Conservation (phyloP, 2,888 invertebrate species). For the Napeogenes sylphis region DNA sequence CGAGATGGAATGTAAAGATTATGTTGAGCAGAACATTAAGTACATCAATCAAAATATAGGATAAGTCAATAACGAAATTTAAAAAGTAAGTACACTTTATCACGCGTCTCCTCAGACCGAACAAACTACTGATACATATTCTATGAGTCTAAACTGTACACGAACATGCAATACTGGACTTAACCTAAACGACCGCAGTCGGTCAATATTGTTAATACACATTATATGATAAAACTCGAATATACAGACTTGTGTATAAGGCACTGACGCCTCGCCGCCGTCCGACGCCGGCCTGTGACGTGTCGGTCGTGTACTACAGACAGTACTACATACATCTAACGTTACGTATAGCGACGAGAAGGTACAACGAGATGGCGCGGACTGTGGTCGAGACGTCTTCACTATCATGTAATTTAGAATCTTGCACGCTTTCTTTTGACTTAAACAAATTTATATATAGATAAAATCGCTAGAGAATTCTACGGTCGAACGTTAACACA, state of each 20-base stretch:
- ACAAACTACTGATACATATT: background rate
- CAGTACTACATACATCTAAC: background rate
- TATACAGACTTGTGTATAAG: conserved; percentile 60
- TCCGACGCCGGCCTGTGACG: conserved; percentile 26
- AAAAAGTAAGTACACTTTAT: conserved; percentile 34
- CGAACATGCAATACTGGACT: conserved; percentile 9
- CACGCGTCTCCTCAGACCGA: conserved; percentile 18
- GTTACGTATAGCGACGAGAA: conserved; percentile 11
- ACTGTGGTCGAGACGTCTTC: conserved; percentile 45
- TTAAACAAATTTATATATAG: conserved; percentile 32
- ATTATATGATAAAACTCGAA: conserved; percentile 26
- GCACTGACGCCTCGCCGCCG: conserved; percentile 56
- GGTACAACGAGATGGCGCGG: conserved; percentile 17
- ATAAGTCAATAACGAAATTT: conserved; percentile 26
- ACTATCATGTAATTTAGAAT: conserved; percentile 68
- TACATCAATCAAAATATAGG: conserved; percentile 28
- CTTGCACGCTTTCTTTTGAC: conserved; percentile 58
- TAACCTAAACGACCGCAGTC: background rate
- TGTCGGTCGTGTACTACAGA: background rate
- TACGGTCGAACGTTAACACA: too few relatives aligned
- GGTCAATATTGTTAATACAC: background rate
- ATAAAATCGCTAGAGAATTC: background rate
- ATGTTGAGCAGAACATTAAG: conserved; percentile 35
- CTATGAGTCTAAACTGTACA: conserved; percentile 15
- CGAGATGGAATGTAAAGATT: conserved; percentile 34